A percentile compares a stretch with the other conserved stretches of the same genome.
phyloP scores from a whole-genome alignment of 2,797 vertebrate genomes.

The Mormyrus proboscirostris region DNA sequence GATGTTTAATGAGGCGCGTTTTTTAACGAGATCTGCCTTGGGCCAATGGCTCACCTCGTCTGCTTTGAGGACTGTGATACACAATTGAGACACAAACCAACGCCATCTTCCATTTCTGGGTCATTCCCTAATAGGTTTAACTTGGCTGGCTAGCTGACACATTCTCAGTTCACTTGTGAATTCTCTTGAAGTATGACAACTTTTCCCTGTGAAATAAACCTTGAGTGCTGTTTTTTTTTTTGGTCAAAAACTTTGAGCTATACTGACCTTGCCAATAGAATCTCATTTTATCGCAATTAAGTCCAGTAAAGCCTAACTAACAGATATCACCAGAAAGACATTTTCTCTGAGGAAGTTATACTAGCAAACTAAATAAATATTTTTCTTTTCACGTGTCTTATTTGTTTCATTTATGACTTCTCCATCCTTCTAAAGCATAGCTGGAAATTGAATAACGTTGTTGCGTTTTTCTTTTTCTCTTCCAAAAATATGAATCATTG shows the following conservation, averaged over 20 bases:
- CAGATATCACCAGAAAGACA: background rate
- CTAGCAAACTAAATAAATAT: background rate
- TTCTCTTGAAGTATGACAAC: constrained; percentile 1
- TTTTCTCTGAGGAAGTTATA: background rate
- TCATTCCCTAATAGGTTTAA: constrained; percentile 1
- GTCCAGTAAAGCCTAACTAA: background rate
- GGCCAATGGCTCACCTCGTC: background rate
- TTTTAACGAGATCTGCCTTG: background rate
- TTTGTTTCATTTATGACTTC: background rate
- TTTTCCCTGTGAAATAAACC: background rate
- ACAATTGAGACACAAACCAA: background rate
- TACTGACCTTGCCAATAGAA: background rate
- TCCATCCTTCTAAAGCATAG: background rate
- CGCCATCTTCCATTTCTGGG: background rate
- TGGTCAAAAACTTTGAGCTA: background rate
- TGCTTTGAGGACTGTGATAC: background rate
- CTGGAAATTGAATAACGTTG: background rate
- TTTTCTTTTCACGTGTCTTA: background rate
- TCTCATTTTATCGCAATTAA: background rate
- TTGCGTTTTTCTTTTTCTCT: background rate
- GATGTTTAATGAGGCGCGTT: background rate
- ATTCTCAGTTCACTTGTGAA: constrained; percentile 2
- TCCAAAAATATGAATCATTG: background rate
- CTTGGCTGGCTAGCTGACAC: background rate
- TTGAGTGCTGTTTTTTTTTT: background rate